Evolutionary conservation across 2,113 vertebrate genomes (phyloP), one percentile per base, ranked within the genome.

Genomic region (Ondatra zibethicus): DNA sequence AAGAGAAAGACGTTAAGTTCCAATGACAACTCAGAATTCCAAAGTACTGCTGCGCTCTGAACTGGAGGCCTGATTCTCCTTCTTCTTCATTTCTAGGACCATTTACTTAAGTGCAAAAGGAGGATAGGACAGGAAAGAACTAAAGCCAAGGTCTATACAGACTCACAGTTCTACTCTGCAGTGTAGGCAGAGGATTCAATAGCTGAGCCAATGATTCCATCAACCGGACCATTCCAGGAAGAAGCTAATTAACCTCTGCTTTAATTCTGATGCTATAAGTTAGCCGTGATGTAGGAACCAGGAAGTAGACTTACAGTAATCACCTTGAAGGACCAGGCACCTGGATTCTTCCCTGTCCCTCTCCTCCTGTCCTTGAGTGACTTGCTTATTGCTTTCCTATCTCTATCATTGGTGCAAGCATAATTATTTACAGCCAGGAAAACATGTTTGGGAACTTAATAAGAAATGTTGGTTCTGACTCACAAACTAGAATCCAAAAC

Each of bases 1-100:
- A 77, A 68, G 55, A 89, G 47, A 93, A 97, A 93, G 10, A 76
- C 68, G 33, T 65, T 11, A 76, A 92, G 27, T 72, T 17, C 47
- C 91, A 76, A 45, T 33, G 73, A 47, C 66, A 92, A 91, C 31
- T 86, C 39, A 45, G 65, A 47, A 82, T 77, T 95, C 36, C 66
- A 52, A 81, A 76, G 88, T 19, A 16, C 58, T 65, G 39, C n/a
- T 65, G n/a, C 36, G 65, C 66, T 89, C 19, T 45, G 78, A 92
- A 45, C 31, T 63, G 47, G 45, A 93, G 93, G 85, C 78, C 42
- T 52, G 36, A 70, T 92, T 93, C n/a, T 47, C n/a, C 65, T 42
- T 85, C 70, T 19, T 66, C 76, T 93, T 72, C 45, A 55, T 39
- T 68, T 91, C 31, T 42, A 61, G 19, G 36, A 66, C 66, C 17